Evolutionary conservation across 1,140 invertebrate species (phyloP).

Genomic region (Drosophila setifemur): DNA sequence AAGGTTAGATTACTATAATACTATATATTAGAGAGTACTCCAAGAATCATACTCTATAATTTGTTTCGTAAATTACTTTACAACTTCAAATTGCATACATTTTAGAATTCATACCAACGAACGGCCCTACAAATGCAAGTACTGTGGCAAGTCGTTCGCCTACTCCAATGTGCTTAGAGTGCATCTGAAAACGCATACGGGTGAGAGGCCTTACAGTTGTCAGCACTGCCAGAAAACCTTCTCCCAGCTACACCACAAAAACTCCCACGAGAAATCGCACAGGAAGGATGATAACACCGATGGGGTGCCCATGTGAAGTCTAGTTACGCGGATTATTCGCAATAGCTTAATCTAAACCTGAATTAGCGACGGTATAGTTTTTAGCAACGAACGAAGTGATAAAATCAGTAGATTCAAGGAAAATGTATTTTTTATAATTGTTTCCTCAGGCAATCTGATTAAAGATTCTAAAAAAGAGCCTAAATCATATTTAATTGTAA

Average conservation of each 20-base stretch:
- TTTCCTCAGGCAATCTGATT: too few species aligned
- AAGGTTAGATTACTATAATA: constrained; percentile 78
- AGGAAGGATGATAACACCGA: neutral
- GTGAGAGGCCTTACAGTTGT: constrained; percentile 63
- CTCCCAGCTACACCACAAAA: constrained; percentile 68
- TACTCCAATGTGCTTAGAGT: constrained; percentile 75
- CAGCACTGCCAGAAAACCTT: constrained; percentile 54
- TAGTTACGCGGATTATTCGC: too few species aligned
- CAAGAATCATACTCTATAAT: too few species aligned
- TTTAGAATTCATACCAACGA: constrained; percentile 76
- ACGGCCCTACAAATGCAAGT: constrained; percentile 65
- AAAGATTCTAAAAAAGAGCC: too few species aligned
- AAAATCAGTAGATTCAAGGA: too few species aligned
- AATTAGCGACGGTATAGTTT: too few species aligned
- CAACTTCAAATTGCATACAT: neutral
- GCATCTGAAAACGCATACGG: constrained; percentile 68
- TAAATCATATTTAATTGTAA: too few species aligned
- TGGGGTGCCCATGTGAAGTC: too few species aligned
- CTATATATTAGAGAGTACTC: neutral
- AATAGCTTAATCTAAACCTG: too few species aligned
- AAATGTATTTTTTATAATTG: too few species aligned
- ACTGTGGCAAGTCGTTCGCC: constrained; percentile 63
- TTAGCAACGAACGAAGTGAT: too few species aligned
- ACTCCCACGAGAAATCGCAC: constrained; percentile 64
- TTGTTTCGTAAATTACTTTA: neutral